phyloP scores from a whole-genome alignment of 1,140 invertebrate genomes.

The Dolichoris vasculosae region DNA sequence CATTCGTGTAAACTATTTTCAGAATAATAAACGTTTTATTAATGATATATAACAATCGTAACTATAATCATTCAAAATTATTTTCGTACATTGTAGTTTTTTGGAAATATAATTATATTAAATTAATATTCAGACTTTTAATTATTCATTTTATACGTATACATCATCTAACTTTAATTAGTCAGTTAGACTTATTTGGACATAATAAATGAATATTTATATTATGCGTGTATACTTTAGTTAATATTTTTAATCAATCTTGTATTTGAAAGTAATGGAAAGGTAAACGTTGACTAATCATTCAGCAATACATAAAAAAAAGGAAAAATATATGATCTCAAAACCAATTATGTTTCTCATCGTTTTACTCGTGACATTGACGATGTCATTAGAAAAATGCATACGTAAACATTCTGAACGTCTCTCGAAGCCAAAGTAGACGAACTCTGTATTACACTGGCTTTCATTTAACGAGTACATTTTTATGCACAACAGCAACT shows the following conservation, averaged over 20 bases:
- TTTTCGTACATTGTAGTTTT: too few relatives aligned
- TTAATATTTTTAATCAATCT: not conserved
- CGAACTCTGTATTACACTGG: not conserved
- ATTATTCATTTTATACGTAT: not conserved
- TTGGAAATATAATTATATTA: not conserved
- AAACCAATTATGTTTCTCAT: slow-evolving; percentile 31
- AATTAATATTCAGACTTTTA: not conserved
- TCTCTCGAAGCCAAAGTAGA: not conserved
- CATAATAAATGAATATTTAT: not conserved
- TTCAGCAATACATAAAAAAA: not conserved
- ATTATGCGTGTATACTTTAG: not conserved
- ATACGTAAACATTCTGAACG: not conserved
- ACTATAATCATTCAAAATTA: too few relatives aligned
- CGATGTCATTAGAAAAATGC: slow-evolving; percentile 48
- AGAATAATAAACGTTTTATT: too few relatives aligned
- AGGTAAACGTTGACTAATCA: not conserved
- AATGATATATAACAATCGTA: too few relatives aligned
- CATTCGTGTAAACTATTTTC: too few relatives aligned
- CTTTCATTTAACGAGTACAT: slow-evolving; percentile 43
- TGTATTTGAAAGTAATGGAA: not conserved
- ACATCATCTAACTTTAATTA: not conserved
- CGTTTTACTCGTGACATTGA: slow-evolving; percentile 25
- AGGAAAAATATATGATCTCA: slow-evolving; percentile 17
- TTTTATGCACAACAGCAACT: slow-evolving; percentile 40
- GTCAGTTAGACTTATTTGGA: not conserved